Conservation (phyloP, 1,140 invertebrate species). For the Drosophila elegans region DNA sequence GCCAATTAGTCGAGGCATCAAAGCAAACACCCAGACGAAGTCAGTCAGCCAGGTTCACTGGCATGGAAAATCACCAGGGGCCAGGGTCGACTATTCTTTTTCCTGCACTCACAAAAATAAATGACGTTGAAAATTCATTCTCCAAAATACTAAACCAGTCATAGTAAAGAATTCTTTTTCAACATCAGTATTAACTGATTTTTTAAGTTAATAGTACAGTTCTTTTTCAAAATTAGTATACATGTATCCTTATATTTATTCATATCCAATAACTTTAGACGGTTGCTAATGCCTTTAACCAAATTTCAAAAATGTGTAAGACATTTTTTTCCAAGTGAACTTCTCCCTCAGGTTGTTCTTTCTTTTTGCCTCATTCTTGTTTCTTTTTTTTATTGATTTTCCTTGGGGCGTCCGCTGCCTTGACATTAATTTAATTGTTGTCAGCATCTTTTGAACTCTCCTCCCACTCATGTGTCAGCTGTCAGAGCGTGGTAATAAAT, state of each 20-base stretch:
- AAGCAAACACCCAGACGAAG: slow-evolving; percentile 36
- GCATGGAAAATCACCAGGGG: slow-evolving; percentile 71
- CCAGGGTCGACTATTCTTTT: slow-evolving; percentile 8
- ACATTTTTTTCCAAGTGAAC: slow-evolving; percentile 6
- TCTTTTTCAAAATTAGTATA: too few relatives aligned
- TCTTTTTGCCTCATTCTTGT: slow-evolving; percentile 23
- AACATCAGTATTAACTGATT: too few relatives aligned
- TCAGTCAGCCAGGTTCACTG: slow-evolving; percentile 58
- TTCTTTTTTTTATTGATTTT: slow-evolving; percentile 67
- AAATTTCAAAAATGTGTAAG: background rate
- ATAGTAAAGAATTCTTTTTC: too few relatives aligned
- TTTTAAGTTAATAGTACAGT: too few relatives aligned
- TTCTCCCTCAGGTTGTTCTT: slow-evolving; percentile 27
- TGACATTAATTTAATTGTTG: slow-evolving; percentile 83
- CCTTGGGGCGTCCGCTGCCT: slow-evolving; percentile 49
- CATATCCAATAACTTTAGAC: too few relatives aligned
- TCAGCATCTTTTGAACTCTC: slow-evolving; percentile 78
- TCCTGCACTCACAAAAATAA: background rate
- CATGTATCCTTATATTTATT: too few relatives aligned
- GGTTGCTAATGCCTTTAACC: too few relatives aligned
- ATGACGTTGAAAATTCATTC: too few relatives aligned
- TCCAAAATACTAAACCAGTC: too few relatives aligned
- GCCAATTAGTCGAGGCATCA: slow-evolving; percentile 67
- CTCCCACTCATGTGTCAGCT: slow-evolving; percentile 49
- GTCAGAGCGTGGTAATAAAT: slow-evolving; percentile 72